Conservation (phyloP, 2,888 invertebrate species). For the Drosophila greeni region DNA sequence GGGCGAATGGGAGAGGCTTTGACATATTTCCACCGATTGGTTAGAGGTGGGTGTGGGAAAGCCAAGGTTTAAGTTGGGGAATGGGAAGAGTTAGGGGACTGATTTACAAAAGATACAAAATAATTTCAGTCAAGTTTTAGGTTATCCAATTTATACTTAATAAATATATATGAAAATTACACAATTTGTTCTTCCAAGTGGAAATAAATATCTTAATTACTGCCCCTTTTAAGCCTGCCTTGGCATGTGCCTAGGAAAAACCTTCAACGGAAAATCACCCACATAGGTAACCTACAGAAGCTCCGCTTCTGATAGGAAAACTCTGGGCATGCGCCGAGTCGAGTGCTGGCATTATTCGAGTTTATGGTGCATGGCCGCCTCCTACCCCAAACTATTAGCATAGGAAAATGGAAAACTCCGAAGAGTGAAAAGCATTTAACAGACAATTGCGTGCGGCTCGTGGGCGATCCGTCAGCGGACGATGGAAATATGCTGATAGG, state of each 20-base stretch:
- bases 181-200: too few relatives aligned
- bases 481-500: constrained; percentile 57
- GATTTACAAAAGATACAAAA: too few relatives aligned
- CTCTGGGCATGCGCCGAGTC: constrained; percentile 14
- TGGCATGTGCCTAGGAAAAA: constrained; percentile 17
- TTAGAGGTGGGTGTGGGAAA: constrained; percentile 25
- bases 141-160: too few relatives aligned
- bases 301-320: constrained; percentile 35
- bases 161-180: too few relatives aligned
- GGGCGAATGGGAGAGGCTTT: constrained; percentile 43
- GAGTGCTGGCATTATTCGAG: constrained; percentile 43
- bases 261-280: constrained; percentile 5
- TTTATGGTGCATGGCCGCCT: constrained; percentile 36
- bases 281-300: constrained; percentile 14
- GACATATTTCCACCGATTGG: constrained; percentile 14
- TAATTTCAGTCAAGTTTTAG: too few relatives aligned
- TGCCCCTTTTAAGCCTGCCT: background rate
- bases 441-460: constrained; percentile 52
- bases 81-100: too few relatives aligned
- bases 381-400: constrained; percentile 46
- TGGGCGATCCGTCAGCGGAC: constrained; percentile 44
- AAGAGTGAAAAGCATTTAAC: constrained; percentile 44
- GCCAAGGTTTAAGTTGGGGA: background rate
- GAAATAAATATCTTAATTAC: background rate
- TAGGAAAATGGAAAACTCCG: constrained; percentile 30